Evolutionary conservation across 2,888 invertebrate genomes (phyloP), one percentile per base, ranked within the genome.

Genomic region (Ophion costatus): DNA sequence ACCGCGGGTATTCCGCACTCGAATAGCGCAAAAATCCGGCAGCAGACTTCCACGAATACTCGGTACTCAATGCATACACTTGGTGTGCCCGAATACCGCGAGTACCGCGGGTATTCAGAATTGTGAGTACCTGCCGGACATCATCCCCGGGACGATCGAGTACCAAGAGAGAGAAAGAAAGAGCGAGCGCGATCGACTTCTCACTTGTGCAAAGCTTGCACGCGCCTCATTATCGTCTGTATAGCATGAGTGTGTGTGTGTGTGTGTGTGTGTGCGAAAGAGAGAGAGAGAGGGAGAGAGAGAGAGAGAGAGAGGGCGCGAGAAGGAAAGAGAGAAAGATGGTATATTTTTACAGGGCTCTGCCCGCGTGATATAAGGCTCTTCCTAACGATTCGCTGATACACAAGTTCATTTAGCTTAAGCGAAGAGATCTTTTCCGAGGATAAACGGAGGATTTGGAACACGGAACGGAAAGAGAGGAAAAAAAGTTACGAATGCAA

Each of bases 281-380:
- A 59, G 38, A 67, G n/a, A 64, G 33, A 29, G n/a, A 70, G 24
- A 73, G 64, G 64, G 2, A 74, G 33, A 59, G 59, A 22, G 45
- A 59, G 38, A 67, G n/a, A 64, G 33, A 29, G n/a, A 70, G 24
- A 73, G 64, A 56, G 74, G 66, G 73, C 33, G 71, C 38, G 63
- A 38, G 22, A 66, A 38, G 38, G 61, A 45, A 51, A 67, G 61
- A 70, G 42, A 82, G 22, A 91, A 90, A 86, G 90, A 91, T 90
- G 90, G 89, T 93, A 93, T 93, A 93, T 93, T 93, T 93, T 93
- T 93, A 93, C 93, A 93, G 92, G 93, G 93, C 91, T 87, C 89
- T 84, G 91, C 92, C 91, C 93, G 92, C 88, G 93, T 93, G 93
- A 93, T 93, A 92, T 82, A 71, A 87, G 91, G 92, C 90, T 93